Base-by-base conservation (phyloP, 2,113 vertebrate species). In the Pteruthius melanotis region DNA sequence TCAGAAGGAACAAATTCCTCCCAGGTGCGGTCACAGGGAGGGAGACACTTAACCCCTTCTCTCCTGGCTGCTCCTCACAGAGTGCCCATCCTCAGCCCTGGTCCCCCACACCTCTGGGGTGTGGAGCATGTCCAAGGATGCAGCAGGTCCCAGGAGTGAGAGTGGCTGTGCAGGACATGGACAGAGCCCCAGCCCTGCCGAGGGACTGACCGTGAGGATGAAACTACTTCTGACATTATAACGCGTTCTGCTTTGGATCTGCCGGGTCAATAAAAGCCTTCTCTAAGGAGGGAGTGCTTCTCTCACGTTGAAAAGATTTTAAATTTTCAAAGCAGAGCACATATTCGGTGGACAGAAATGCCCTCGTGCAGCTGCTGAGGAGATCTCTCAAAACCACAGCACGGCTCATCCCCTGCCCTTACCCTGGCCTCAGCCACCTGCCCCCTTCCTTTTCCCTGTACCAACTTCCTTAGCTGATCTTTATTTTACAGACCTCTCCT, bases 301-400 rank as follows among this genome's bases (percentile, higher is more conserved):
- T 92, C 85, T 92, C 54, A 70, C 17, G 26, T 53, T 90, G 64
- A 76, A 89, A 96, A 79, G 66, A 56, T 47, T 66, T 80, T n/a
- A 63, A 56, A 50, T 64, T 89, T 89, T 91, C 92, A 87, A 92
- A 96, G 94, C 64, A 64, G 42, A 92, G 61, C 91, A 27, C 13
- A 30, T 65, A 56, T 65, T 47, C 5, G 0, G 16, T 19, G 61
- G 71, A 68, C 56, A 80, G 33, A 93, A 76, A 11, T 4, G 28
- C 69, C 47, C 53, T 61, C 13, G 3, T 0, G 2, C 42, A 30
- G 74, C 69, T 71, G 64, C 83, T 57, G 63, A 57, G 69, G 27
- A 79, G 27, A 22, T 5, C 60, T 75, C 42, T 86, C 50, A 49
- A 42, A 47, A 14, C 28, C 66, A 12, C 78, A 12, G 57, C 2